These are phyloP conservation scores for Tylochromis polylepis DNA, from an alignment of 2,113 vertebrate genomes.

Conservation along the genomic window DNA sequence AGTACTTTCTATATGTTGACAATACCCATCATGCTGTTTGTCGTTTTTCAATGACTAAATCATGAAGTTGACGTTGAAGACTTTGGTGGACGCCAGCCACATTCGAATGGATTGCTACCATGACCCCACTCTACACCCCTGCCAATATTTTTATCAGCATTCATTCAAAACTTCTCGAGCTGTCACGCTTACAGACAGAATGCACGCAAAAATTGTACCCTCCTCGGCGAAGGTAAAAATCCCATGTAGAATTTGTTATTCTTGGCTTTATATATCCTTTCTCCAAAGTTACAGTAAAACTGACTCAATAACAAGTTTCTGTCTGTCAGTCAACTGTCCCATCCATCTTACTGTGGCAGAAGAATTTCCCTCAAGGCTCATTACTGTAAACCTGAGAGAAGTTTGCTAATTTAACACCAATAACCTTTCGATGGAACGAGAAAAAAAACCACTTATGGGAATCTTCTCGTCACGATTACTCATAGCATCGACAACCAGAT, in stretches of 20 bases:
- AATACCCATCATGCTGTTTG: background rate
- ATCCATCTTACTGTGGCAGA: background rate
- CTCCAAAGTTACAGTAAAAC: background rate
- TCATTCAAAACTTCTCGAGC: accelerated
- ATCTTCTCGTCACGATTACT: background rate
- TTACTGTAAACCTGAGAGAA: background rate
- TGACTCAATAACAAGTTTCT: background rate
- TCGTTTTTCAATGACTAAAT: background rate
- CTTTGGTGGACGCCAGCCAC: background rate
- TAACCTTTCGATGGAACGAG: background rate
- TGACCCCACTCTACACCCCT: background rate
- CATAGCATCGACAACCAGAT: background rate
- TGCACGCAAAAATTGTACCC: accelerated
- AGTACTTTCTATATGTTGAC: background rate
- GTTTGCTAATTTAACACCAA: background rate
- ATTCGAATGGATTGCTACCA: background rate
- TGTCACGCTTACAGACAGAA: background rate
- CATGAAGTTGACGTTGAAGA: background rate
- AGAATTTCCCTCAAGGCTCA: background rate
- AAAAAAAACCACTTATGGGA: background rate
- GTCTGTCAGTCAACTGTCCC: background rate
- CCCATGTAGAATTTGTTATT: too few relatives aligned
- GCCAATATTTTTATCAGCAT: background rate
- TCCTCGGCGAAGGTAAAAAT: accelerated
- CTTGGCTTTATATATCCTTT: background rate